Evolutionary conservation across 2,113 vertebrate species (phyloP).

Genomic region (Girardinichthys multiradiatus): DNA sequence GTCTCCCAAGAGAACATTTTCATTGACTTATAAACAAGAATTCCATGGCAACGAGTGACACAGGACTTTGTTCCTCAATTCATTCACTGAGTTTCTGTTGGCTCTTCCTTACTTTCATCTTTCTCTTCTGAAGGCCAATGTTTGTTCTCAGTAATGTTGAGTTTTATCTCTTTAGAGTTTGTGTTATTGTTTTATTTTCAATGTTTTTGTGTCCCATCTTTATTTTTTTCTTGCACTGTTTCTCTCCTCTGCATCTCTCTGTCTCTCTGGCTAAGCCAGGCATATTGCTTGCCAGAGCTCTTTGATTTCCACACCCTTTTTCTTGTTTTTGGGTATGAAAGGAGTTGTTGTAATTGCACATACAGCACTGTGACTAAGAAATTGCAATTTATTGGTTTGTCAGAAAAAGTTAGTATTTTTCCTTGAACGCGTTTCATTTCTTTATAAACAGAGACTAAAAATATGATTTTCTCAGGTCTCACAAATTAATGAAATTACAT

Average conservation of each 20-base stretch:
- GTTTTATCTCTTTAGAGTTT: background rate
- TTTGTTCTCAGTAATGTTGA: background rate
- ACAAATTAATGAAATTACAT: too few relatives aligned
- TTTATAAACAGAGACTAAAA: background rate
- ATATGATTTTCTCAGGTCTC: background rate
- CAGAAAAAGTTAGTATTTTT: conserved; percentile 3
- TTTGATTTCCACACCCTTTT: conserved; percentile 47
- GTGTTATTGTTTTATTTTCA: background rate
- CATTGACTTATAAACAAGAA: conserved; percentile 3
- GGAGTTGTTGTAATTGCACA: conserved; percentile 39
- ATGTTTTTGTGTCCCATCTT: conserved; percentile 6
- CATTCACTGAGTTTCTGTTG: conserved; percentile 22
- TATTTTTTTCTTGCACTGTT: background rate
- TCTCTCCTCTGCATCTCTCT: background rate
- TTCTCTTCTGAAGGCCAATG: background rate
- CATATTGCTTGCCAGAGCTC: conserved; percentile 5
- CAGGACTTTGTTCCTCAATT: conserved; percentile 9
- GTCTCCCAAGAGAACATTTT: background rate
- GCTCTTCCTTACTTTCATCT: background rate
- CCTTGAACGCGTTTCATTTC: background rate
- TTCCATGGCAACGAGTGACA: background rate
- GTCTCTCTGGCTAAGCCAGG: background rate
- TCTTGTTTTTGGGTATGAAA: conserved; percentile 30
- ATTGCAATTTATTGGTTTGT: conserved; percentile 24
- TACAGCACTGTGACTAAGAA: conserved; percentile 30